Base-by-base conservation (phyloP, 2,888 invertebrate species). In the Drepana falcataria region DNA sequence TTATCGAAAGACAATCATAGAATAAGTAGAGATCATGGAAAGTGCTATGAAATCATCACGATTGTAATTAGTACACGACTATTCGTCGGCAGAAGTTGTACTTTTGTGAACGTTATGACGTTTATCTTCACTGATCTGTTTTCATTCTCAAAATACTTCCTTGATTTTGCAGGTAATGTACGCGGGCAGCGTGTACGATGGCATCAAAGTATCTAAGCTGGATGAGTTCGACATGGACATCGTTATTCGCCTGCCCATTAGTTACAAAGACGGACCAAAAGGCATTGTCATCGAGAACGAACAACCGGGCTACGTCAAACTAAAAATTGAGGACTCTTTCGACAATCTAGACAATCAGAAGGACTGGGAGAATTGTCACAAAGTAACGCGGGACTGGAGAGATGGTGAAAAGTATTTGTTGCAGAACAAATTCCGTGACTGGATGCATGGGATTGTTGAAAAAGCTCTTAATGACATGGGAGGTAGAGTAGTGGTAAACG, bases 181-280 rank as follows among this genome's bases (percentile, higher is more conserved):
- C 60, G 92, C 92, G 0, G 94, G 94, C 7, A 94, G 93, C 66
- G 93, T 87, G 47, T 93, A 92, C 58, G 94, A 94, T 65, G 86
- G 88, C n/a, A 85, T 93, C 37, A 93, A 92, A 74, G 89, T 93
- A 0, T 87, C 91, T 2, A 86, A 88, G 55, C 91, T 94, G 33
- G 91, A 93, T 59, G 94, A 94, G 66, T 94, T 91, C 63, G 94
- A 94, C 66, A 83, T 94, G 71, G 92, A 94, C 75, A 79, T 93
- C 3, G 83, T 93, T 2, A 85, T 94, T 49, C 80, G 85, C 0
- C 69, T 94, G 21, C 93, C 93, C 0, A 77, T 92, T 37, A 78
- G 76, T 65, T 82, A 87, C 57, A 77, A 81, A 4, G 77, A 85
- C 57, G 66, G 79, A 58, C 73, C 79, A 35, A 73, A 83, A 66